Percentiles rank a stretch among this genome's conserved stretches.
Evolutionary conservation across 2,888 invertebrate species (phyloP).

Genomic region (Trichogramma evanescens): DNA sequence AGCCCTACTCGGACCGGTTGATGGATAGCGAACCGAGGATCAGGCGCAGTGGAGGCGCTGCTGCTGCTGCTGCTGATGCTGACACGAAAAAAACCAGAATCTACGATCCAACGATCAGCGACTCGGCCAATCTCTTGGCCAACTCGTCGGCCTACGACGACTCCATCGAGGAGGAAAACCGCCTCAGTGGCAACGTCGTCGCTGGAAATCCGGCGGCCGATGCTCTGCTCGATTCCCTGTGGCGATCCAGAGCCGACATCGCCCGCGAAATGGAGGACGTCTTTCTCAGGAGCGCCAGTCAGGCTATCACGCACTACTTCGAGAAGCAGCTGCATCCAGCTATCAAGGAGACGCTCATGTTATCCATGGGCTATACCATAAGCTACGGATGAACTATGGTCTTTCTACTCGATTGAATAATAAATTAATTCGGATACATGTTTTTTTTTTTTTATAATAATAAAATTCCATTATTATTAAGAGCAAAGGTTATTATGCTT

Average conservation of each 20-base stretch:
- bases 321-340: conserved; percentile 77
- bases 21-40: conserved; percentile 12
- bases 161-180: not conserved
- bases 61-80: too few species aligned
- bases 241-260: conserved; percentile 55
- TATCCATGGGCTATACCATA: conserved; percentile 80
- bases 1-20: not conserved
- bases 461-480: too few species aligned
- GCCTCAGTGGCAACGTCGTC: not conserved
- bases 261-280: conserved; percentile 78
- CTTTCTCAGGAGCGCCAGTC: conserved; percentile 75
- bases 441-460: not conserved
- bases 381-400: conserved; percentile 61
- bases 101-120: not conserved
- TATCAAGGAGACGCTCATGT: conserved; percentile 78
- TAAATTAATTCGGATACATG: not conserved
- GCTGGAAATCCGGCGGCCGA: not conserved
- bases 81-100: not conserved
- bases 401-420: not conserved
- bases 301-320: conserved; percentile 74
- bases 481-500: not conserved
- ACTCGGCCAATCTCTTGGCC: conserved; percentile 3
- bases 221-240: conserved; percentile 23
- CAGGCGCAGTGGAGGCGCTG: not conserved
- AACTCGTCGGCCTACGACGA: not conserved